These are phyloP conservation scores for Autographa pulchrina DNA, from an alignment of 2,888 invertebrate genomes.

Conservation along the genomic window DNA sequence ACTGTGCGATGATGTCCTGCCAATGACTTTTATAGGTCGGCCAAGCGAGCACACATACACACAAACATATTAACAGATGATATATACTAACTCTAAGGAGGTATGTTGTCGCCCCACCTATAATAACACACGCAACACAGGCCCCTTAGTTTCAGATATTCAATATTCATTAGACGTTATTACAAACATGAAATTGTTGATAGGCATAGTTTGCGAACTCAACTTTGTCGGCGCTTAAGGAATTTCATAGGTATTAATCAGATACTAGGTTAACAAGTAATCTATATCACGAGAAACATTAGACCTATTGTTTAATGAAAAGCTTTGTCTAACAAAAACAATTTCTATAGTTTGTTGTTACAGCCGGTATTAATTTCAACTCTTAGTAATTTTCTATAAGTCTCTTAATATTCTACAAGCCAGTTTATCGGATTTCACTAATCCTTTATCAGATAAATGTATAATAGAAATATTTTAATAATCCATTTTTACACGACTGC, in stretches of 20 bases:
- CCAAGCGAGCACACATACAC: constrained; percentile 63
- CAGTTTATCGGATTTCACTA: too few species aligned
- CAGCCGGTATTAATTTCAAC: not conserved
- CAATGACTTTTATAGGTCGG: constrained; percentile 85
- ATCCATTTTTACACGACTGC: too few species aligned
- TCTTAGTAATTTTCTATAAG: not conserved
- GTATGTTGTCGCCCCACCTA: constrained; percentile 72
- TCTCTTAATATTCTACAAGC: too few species aligned
- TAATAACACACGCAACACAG: constrained; percentile 56
- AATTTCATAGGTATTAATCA: constrained; percentile 62
- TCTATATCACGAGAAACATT: constrained; percentile 16
- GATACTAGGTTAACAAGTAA: constrained; percentile 39
- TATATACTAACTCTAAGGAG: constrained; percentile 46
- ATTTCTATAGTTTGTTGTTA: not conserved
- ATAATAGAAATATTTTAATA: too few species aligned
- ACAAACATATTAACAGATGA: constrained; percentile 34
- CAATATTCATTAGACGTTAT: constrained; percentile 76
- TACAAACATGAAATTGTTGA: constrained; percentile 71
- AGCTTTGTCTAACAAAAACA: not conserved
- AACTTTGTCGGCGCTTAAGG: constrained; percentile 58
- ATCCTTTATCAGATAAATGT: too few species aligned
- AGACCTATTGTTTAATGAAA: constrained; percentile 18
- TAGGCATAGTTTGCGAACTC: constrained; percentile 69
- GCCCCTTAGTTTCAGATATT: constrained; percentile 68
- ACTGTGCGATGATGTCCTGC: constrained; percentile 76